A percentile compares a stretch with the other conserved stretches of the same genome.
phyloP scores from a whole-genome alignment of 2,888 invertebrate species.

The Leucophenga montana region DNA sequence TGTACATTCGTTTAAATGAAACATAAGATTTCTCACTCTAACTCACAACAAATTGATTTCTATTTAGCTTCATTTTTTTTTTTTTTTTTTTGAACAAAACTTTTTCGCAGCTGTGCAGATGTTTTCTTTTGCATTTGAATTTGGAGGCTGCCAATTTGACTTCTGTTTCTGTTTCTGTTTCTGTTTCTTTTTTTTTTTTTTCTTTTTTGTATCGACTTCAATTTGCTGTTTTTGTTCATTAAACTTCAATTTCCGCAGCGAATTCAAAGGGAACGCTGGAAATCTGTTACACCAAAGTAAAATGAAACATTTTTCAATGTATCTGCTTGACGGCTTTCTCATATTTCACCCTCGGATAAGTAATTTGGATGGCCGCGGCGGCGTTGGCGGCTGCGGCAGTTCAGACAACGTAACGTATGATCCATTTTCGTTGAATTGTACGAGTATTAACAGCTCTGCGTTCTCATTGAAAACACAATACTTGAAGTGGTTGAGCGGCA shows the following conservation, averaged over 20 bases:
- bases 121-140: slow-evolving; percentile 18
- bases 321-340: not conserved
- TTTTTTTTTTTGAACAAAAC: slow-evolving; percentile 15
- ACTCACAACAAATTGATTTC: slow-evolving; percentile 58
- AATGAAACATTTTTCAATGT: slow-evolving; percentile 21
- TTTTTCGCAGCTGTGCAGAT: not conserved
- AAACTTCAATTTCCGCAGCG: slow-evolving; percentile 47
- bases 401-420: slow-evolving; percentile 11
- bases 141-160: too few species aligned
- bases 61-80: slow-evolving; percentile 57
- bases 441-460: too few species aligned
- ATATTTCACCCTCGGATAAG: too few species aligned
- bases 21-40: not conserved
- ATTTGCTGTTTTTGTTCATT: slow-evolving; percentile 32
- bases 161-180: slow-evolving; percentile 42
- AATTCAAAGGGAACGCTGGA: not conserved
- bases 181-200: not conserved
- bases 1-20: too few species aligned
- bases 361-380: not conserved
- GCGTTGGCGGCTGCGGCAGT: not conserved
- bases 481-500: too few species aligned
- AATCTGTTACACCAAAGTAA: not conserved
- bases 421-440: slow-evolving; percentile 10
- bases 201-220: not conserved
- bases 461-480: too few species aligned